Conservation (phyloP, 2,113 vertebrate genomes). For the Prionailurus bengalensis region DNA sequence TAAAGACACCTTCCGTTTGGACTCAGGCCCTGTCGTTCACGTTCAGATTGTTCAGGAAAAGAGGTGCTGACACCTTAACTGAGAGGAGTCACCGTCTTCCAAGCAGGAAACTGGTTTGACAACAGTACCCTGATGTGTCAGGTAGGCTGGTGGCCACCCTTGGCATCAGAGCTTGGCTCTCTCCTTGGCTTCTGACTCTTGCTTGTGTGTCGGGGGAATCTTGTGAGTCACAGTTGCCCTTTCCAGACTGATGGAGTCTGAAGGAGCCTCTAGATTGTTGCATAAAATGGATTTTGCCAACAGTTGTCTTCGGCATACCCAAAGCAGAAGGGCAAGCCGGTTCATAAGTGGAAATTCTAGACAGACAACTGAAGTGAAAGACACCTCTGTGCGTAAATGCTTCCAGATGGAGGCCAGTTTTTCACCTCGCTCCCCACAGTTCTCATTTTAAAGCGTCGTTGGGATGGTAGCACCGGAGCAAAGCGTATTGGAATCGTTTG, state of each 20-base stretch:
- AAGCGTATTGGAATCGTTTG: conserved; percentile 52
- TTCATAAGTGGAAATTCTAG: conserved; percentile 84
- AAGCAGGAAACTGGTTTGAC: neutral
- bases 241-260: conserved; percentile 39
- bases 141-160: neutral
- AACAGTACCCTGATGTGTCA: neutral
- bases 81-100: neutral
- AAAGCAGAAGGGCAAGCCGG: conserved; percentile 77
- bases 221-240: neutral
- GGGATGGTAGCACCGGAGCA: conserved; percentile 73
- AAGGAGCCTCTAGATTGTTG: conserved; percentile 51
- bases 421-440: conserved; percentile 79
- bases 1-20: conserved; percentile 16
- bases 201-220: neutral
- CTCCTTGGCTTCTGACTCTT: neutral
- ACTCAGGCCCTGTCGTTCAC: neutral
- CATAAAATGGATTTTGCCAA: conserved; percentile 75
- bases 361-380: conserved; percentile 82
- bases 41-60: neutral
- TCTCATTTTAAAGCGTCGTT: conserved; percentile 77
- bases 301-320: conserved; percentile 64
- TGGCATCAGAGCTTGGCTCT: neutral
- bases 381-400: conserved; percentile 84
- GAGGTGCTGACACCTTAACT: neutral
- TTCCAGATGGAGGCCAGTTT: conserved; percentile 87